Base-by-base conservation (phyloP, 2,113 vertebrate genomes). In the Notiomystis cincta region DNA sequence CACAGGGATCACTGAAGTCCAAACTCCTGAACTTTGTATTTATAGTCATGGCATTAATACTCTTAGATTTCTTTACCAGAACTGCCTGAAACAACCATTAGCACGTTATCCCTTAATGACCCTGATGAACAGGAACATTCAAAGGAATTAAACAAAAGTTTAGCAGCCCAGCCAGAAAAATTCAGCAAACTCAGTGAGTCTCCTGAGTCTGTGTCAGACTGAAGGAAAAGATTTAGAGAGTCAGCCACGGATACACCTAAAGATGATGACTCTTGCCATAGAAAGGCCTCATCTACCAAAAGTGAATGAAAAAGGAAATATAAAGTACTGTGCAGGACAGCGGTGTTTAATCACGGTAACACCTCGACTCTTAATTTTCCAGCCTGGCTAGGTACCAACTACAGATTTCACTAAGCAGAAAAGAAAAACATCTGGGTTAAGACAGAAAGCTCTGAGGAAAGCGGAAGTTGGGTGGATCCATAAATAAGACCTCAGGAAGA, bases 171-270 rank as follows among this genome's bases (percentile, higher is more conserved):
- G 35, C 1, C 35, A 75, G 17, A 72, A 90, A 70, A 51, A 40
- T 20, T 21, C 44, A 38, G 10, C 31, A 23, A 80, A 33, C 15
- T 21, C n/a, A n/a, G 1, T 0, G 0, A 47, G 28, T 27, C 47
- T 84, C 54, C 61, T 4, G 7, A 44, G 22, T 37, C 2, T 7
- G 8, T 25, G 6, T 10, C 42, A 16, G 40, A 30, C 9, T 25
- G 33, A 9, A 47, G 7, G 54, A 53, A 69, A 54, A 47, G 1
- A 13, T 22, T 91, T 14, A 70, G 21, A 62, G 3, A 20, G 14
- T 8, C 38, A 61, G 13, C 3, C 45, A 22, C 0, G 0, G 18
- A 42, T 19, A 35, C 2, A 61, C 3, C 28, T 40, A 31, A 65
- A 70, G 45, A 22, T 4, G 6, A 60, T 15, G 5, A 3, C 13